phyloP scores from a whole-genome alignment of 1,140 invertebrate species.

The Drosophila ambigua region DNA sequence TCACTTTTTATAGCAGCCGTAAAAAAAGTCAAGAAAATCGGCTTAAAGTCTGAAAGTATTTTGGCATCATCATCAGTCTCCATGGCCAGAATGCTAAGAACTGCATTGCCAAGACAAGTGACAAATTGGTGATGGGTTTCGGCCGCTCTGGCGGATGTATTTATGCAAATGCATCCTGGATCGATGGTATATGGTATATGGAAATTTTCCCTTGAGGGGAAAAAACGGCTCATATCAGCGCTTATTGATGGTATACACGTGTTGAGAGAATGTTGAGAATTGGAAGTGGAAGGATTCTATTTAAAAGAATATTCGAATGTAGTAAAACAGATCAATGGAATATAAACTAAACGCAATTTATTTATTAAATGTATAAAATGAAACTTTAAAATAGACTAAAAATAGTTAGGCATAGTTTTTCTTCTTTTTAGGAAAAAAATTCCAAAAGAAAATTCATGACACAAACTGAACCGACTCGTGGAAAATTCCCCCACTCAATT shows the following conservation, averaged over 20 bases:
- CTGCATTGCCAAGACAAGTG: conserved; percentile 51
- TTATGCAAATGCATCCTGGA: conserved; percentile 49
- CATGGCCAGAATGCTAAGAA: conserved; percentile 35
- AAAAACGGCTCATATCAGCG: not conserved
- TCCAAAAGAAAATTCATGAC: too few relatives aligned
- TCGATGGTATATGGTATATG: not conserved
- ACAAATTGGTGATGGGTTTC: conserved; percentile 46
- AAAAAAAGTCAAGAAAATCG: conserved; percentile 26
- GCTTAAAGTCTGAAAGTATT: conserved; percentile 51
- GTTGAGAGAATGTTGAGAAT: too few relatives aligned
- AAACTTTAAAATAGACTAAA: too few relatives aligned
- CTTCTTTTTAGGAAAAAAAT: too few relatives aligned
- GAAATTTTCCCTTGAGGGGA: not conserved
- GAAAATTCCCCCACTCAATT: not conserved
- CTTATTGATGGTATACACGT: not conserved
- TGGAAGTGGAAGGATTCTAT: too few relatives aligned
- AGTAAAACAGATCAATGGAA: too few relatives aligned
- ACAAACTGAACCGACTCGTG: too few relatives aligned
- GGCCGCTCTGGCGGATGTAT: conserved; percentile 11
- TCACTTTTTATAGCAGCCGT: conserved; percentile 50
- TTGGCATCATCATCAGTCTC: conserved; percentile 52
- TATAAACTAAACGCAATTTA: too few relatives aligned
- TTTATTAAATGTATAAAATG: too few relatives aligned
- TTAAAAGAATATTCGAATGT: too few relatives aligned
- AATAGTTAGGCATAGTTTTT: too few relatives aligned